These are phyloP conservation scores for Drosophila pseudotalamancana DNA, from an alignment of 2,888 invertebrate species.

Conservation along the genomic window DNA sequence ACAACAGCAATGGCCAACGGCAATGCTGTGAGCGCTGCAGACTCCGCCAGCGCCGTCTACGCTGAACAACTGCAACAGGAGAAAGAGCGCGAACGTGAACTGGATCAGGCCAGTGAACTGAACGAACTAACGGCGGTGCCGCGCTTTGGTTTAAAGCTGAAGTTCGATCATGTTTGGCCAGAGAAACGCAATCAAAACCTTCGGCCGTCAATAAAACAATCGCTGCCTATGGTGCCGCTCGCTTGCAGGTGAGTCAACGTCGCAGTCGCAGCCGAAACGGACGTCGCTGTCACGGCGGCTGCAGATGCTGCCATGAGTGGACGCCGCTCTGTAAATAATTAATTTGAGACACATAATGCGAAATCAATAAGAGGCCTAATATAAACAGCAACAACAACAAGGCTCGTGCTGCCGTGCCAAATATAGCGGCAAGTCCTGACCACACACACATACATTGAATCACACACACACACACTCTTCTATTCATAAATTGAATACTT, in stretches of 20 bases:
- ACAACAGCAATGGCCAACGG: conserved; percentile 42
- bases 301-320: conserved; percentile 28
- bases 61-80: conserved; percentile 67
- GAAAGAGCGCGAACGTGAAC: conserved; percentile 21
- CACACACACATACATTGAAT: neutral
- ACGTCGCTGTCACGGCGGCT: neutral
- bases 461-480: conserved; percentile 7
- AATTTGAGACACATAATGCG: conserved; percentile 64
- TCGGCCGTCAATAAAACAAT: conserved; percentile 88
- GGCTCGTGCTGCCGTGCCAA: conserved; percentile 61
- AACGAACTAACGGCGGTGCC: conserved; percentile 85
- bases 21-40: conserved; percentile 42
- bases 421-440: conserved; percentile 66
- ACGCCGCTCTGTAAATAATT: conserved; percentile 56
- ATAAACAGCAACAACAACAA: conserved; percentile 32
- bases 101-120: conserved; percentile 31
- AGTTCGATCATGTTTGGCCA: conserved; percentile 90
- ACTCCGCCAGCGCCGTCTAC: conserved; percentile 81
- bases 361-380: conserved; percentile 68
- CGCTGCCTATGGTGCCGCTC: conserved; percentile 89
- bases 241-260: conserved; percentile 87
- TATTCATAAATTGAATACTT: conserved; percentile 54
- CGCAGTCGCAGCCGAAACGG: no score
- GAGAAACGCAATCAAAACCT: conserved; percentile 89
- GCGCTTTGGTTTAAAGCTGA: conserved; percentile 89